Base-by-base conservation (phyloP, 2,113 vertebrate genomes). In the Brachypodius melanocephalos region DNA sequence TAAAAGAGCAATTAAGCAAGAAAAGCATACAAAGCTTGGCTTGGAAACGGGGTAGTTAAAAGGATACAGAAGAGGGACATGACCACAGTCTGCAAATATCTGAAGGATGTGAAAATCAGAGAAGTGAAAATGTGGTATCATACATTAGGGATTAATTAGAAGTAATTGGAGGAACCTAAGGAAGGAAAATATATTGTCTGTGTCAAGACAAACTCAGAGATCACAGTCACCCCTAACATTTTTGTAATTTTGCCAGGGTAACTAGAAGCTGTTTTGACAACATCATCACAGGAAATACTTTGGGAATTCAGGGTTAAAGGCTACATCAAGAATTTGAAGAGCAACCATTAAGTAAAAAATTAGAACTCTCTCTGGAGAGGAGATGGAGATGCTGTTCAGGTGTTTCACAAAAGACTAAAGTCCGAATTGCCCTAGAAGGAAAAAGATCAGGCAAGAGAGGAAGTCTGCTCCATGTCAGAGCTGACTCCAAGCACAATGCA, bases 181-280 rank as follows among this genome's bases (percentile, higher is more conserved):
- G 87, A 87, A 94, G n/a, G 63, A 72, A 93, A 94, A 78, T 49
- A 88, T 8, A 46, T 45, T 62, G 54, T 42, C 73, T 51, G 12
- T 69, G n/a, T 88, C 68, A 92, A 74, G 72, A 83, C 74, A 61
- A 89, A 78, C 28, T 45, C 45, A 52, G 24, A 68, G 65, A 81
- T 59, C 55, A 72, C 45, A 63, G 65, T 72, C 45, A 58, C 15
- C 78, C 46, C 19, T 51, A 68, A 68, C 16, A 46, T 65, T 85
- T 82, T 57, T 94, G 87, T 80, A 58, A 42, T 62, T 88, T 91
- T 88, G 63, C 78, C 88, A 93, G 49, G 51, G 46, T 77, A 92
- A 93, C 77, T 87, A 55, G 59, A 96, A 88, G 43, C 57, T 89
- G 58, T 79, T 94, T 88, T 72, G 49, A 88, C 81, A 88, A 36